Evolutionary conservation across 2,113 vertebrate genomes (phyloP), one percentile per base, ranked within the genome.

Genomic region (Progne subis): DNA sequence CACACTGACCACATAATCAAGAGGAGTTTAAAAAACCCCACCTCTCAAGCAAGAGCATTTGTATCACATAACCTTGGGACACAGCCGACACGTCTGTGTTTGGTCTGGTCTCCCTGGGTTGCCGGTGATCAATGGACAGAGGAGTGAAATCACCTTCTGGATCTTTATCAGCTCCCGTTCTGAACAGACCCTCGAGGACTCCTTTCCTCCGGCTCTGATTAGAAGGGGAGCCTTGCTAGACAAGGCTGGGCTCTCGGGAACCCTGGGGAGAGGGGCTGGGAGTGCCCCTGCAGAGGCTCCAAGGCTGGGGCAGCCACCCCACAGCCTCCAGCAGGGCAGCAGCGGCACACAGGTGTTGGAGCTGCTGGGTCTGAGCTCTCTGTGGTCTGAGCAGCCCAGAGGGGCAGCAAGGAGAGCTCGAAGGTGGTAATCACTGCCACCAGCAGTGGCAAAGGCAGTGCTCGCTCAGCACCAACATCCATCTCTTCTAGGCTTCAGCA

Each of bases 101-200:
- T 97, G 95, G 94, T 97, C 95, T 95, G 86, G 92, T 97, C 91
- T 88, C 95, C 96, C 95, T 95, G 84, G 95, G 96, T 57, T 95
- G 95, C 96, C 92, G 93, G 50, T 83, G 95, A 96, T 95, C 95
- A 83, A 92, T 90, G 92, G 82, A 88, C 82, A 94, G 79, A 82
- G 7, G 2, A 95, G 86, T 96, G 96, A 97, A 97, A 93, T 97
- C 96, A 96, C 90, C 91, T 95, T 94, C 96, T 95, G 95, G 95
- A 97, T 95, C 91, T 92, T 74, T 47, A 90, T 97, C 92, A 88
- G 91, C 92, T 95, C 91, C 96, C 68, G 91, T 92, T 90, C 92
- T 75, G 76, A 88, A 10, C 79, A 47, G 80, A 70, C 29, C 56
- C 77, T 12, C 5, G 39, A 50, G 92, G 76, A 56, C 79, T 53